These are phyloP conservation scores for Xylophagus ater DNA, from an alignment of 2,888 invertebrate species.

Conservation along the genomic window DNA sequence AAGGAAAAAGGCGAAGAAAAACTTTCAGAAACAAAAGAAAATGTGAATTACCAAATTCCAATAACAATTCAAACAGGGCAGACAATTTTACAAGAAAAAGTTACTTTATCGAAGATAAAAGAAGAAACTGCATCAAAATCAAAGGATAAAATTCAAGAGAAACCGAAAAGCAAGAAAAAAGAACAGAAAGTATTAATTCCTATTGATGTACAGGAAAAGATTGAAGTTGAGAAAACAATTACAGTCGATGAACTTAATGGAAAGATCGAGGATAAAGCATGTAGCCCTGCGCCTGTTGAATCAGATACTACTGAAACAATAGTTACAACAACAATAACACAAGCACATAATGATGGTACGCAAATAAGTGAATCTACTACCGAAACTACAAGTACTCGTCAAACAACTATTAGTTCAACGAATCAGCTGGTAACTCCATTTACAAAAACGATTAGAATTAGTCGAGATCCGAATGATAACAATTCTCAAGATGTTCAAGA, in stretches of 20 bases:
- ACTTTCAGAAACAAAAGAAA: neutral
- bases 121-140: neutral
- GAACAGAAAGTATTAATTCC: neutral
- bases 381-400: neutral
- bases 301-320: neutral
- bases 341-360: neutral
- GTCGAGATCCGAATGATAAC: slow-evolving; percentile 13
- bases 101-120: too few species aligned
- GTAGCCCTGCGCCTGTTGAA: neutral
- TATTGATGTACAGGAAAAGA: neutral
- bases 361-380: neutral
- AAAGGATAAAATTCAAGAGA: neutral
- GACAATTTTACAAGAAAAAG: too few species aligned
- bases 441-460: slow-evolving; percentile 22
- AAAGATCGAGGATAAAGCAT: neutral
- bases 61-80: too few species aligned
- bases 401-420: neutral
- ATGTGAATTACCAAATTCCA: too few species aligned
- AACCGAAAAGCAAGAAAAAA: neutral
- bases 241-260: neutral
- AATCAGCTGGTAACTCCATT: neutral
- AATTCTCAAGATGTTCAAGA: slow-evolving; percentile 29
- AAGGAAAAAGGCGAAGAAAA: neutral
- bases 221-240: neutral
- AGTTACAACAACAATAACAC: neutral